Evolutionary conservation across 2,888 invertebrate species (phyloP), one percentile per base, ranked within the genome.

Genomic region (Sinodicranocentrus sp.): DNA sequence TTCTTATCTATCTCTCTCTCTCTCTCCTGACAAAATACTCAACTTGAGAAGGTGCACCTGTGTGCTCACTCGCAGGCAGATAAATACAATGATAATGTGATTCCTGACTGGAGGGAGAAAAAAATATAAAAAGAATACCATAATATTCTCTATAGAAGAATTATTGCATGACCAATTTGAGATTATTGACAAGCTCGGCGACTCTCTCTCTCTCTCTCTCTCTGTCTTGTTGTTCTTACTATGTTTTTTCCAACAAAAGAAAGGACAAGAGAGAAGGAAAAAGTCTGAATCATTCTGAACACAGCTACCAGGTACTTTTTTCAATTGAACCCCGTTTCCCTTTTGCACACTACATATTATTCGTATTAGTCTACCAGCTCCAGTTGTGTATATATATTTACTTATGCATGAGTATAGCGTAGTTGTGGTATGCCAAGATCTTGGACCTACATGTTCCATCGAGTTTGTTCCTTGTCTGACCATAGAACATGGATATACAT

Each of bases 111-210:
- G 25, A 26, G 23, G 54, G 10, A 17, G 25, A 17, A 70, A 48
- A 52, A 33, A 33, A 33, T 10, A n/a, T n/a, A n/a, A n/a, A 25
- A 19, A 70, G 59, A 33, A 48, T 63, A 48, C 43, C 15, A 68
- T 59, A 59, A 21, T 67, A 1, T 54, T n/a, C 19, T 28, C 3
- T 17, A 59, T 43, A 10, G 52, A 33, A 33, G 57, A 71, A 33
- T 39, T 48, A 73, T 82, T 75, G 82, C 82, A 82, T 82, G 82
- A 75, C 82, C 82, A 82, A 82, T 73, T 82, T 68, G 39, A 82
- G 67, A 82, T 75, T 73, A 82, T 75, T 82, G 82, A 82, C 75
- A 73, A 73, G 73, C 28, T 67, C 57, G 57, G 52, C 44, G 25
- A 68, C 61, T 59, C 68, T 57, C 33, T 57, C 15, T 21, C n/a